These are phyloP conservation scores for Chlorocebus sabaeus DNA, from an alignment of 2,113 vertebrate genomes.

Conservation along the genomic window DNA sequence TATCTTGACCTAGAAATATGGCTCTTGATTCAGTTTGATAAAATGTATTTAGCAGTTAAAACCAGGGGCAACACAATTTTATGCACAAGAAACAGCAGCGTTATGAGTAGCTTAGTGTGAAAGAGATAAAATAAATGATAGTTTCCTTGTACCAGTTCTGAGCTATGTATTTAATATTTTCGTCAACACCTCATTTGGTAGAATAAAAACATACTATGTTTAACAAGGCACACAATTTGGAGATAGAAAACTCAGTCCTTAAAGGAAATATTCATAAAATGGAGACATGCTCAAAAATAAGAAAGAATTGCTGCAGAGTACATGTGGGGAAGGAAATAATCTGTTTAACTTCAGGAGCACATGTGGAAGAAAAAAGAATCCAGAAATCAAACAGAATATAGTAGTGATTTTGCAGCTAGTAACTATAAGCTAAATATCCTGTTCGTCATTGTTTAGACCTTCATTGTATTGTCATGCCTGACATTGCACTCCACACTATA, in stretches of 20 bases:
- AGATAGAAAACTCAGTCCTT: background rate
- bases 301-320: background rate
- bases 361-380: background rate
- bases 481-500: background rate
- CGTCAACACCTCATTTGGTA: background rate
- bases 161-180: slow-evolving; percentile 25
- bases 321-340: background rate
- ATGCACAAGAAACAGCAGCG: background rate
- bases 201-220: background rate
- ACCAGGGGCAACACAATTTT: background rate
- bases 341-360: background rate
- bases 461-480: background rate
- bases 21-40: background rate
- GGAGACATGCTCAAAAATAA: slow-evolving; percentile 7
- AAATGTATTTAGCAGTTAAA: background rate
- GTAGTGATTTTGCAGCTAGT: background rate
- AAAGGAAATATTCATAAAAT: background rate
- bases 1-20: background rate
- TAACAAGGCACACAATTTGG: background rate
- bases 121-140: background rate
- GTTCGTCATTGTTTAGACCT: background rate
- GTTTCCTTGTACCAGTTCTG: background rate
- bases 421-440: background rate
- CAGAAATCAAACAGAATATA: background rate
- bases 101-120: background rate